Evolutionary conservation across 2,797 vertebrate species (phyloP).

Genomic region (Scolopax rusticola): DNA sequence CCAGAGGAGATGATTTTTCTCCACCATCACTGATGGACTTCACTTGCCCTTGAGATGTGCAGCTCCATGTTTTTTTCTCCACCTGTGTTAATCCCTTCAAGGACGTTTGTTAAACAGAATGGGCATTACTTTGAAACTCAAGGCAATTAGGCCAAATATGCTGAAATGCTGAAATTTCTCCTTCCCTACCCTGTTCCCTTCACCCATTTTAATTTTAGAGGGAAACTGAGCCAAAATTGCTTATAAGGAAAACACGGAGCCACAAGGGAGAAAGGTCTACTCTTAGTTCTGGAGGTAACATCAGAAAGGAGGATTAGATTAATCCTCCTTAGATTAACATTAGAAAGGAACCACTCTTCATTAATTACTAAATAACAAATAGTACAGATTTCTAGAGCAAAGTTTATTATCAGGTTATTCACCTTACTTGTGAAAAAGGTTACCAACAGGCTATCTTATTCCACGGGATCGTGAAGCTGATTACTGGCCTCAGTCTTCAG

Average conservation of each 20-base stretch:
- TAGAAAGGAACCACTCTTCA: not conserved
- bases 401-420: not conserved
- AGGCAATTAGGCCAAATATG: not conserved
- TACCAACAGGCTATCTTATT: not conserved
- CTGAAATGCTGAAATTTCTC: not conserved
- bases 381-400: not conserved
- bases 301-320: not conserved
- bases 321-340: too few relatives aligned
- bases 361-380: not conserved
- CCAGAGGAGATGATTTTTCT: not conserved
- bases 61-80: not conserved
- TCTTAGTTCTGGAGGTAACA: not conserved
- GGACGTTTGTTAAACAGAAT: not conserved
- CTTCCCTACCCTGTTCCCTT: not conserved
- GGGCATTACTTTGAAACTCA: not conserved
- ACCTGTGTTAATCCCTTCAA: not conserved
- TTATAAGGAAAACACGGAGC: not conserved
- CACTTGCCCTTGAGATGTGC: too few relatives aligned
- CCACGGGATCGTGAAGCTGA: fast-evolving
- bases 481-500: not conserved
- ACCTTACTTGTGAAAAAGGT: not conserved
- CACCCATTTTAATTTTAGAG: not conserved
- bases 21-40: not conserved
- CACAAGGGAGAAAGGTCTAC: not conserved
- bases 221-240: not conserved